Evolutionary conservation across 2,113 vertebrate species (phyloP), one percentile per base, ranked within the genome.

Genomic region (Apodemus sylvaticus): DNA sequence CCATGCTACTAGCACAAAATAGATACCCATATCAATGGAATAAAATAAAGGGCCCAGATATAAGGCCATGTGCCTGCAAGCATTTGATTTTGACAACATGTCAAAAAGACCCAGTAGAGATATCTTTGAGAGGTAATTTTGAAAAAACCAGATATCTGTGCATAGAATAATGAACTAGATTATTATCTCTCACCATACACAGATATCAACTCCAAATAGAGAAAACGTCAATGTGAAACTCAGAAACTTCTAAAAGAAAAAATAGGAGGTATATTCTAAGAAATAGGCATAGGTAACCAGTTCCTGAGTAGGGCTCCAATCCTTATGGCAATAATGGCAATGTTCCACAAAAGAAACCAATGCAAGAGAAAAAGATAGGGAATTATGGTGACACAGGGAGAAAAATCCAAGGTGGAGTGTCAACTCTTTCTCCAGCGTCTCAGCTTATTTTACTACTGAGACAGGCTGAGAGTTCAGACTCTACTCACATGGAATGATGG

Each of bases 401-500:
- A 86, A 68, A 36, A 86, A 19, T 9, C 42, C 10, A 36, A 36
- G 42, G 51, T 5, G 34, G 42, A 13, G 39, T 48, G 16, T 22
- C 22, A 22, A 10, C 1, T 36, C 31, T 24, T 48, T 3, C 11
- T 9, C 16, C 16, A 48, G 0, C 0, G 51, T 48, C 42, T 48
- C 42, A 68, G 2, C 62, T 68, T 26, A 31, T 48, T 24, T 34
- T 48, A 64, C 5, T 11, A 13, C 10, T 19, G 1, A 68, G 31
- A 66, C 48, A 48, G 42, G 16, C 16, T 20, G 26, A 45, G 60
- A 66, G 9, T 86, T 66, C 17, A 34, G 42, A 86, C 60, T 34
- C 11, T 39, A 66, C n/a, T 29, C 2, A 29, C 16, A 62, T n/a
- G 64, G n/a, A 64, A 1, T 42, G 31, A 31, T 86, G 39, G 29